Conservation (phyloP, 2,113 vertebrate genomes). For the Zapus hudsonius region DNA sequence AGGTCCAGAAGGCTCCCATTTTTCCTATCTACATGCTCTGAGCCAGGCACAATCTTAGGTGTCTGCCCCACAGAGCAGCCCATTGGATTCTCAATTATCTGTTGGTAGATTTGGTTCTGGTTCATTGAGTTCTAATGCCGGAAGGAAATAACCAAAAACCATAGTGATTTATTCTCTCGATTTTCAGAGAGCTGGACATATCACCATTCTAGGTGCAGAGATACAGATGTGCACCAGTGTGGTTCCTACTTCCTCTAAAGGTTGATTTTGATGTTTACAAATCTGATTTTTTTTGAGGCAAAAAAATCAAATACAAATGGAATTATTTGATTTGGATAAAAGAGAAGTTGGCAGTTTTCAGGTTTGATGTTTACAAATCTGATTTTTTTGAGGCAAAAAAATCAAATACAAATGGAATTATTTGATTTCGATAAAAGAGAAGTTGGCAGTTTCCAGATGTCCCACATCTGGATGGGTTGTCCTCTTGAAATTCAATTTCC, state of each 20-base stretch:
- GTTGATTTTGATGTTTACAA: slow-evolving; percentile 45
- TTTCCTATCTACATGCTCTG: no score
- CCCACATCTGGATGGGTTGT: neutral
- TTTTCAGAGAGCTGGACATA: slow-evolving; percentile 14
- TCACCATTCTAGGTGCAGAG: neutral
- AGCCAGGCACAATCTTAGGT: no score
- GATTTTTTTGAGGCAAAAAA: slow-evolving; percentile 53
- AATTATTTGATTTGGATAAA: slow-evolving; percentile 57
- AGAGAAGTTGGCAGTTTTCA: no score
- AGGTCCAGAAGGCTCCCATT: no score
- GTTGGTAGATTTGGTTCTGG: no score
- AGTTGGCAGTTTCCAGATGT: slow-evolving; percentile 56
- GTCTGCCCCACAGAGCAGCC: no score
- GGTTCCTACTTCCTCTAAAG: slow-evolving; percentile 25
- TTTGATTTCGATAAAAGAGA: slow-evolving; percentile 46
- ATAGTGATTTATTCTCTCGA: neutral
- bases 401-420: slow-evolving; percentile 48
- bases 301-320: slow-evolving; percentile 44
- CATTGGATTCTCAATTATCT: no score
- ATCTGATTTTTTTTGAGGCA: slow-evolving; percentile 54
- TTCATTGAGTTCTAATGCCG: no score
- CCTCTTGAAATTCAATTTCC: slow-evolving; percentile 42
- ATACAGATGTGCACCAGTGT: neutral
- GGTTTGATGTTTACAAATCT: slow-evolving; percentile 52
- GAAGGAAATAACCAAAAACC: neutral